phyloP scores from a whole-genome alignment of 2,113 vertebrate species.

The Lepisosteus oculatus region DNA sequence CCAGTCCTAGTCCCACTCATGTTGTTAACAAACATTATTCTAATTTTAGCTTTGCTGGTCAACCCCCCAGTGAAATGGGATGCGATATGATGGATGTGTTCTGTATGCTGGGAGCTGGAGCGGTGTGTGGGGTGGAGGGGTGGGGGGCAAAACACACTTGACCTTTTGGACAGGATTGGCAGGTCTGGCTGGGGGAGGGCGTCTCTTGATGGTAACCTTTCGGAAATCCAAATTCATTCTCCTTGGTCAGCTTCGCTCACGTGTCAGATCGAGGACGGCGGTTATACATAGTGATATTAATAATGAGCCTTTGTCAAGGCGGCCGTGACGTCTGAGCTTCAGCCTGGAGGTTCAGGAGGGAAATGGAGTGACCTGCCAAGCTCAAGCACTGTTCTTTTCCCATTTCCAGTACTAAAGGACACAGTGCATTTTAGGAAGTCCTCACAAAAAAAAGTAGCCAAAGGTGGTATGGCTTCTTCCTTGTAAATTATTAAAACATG shows the following conservation, averaged over 20 bases:
- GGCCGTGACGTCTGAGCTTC: background rate
- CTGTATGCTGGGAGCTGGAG: background rate
- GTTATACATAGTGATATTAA: background rate
- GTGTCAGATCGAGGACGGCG: background rate
- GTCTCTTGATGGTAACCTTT: constrained; percentile 63
- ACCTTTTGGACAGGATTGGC: constrained; percentile 69
- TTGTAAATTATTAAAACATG: too few relatives aligned
- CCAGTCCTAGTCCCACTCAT: too few relatives aligned
- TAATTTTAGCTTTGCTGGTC: too few relatives aligned
- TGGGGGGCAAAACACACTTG: constrained; percentile 49
- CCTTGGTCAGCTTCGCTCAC: constrained; percentile 33
- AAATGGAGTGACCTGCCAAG: background rate
- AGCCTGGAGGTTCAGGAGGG: background rate
- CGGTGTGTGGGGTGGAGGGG: constrained; percentile 3
- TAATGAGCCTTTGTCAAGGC: background rate
- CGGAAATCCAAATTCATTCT: constrained; percentile 31
- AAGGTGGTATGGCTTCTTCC: too few relatives aligned
- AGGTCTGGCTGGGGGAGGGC: constrained; percentile 39
- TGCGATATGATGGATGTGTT: too few relatives aligned
- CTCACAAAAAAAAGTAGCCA: too few relatives aligned
- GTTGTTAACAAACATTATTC: too few relatives aligned
- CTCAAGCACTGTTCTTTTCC: too few relatives aligned
- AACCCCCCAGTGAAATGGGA: too few relatives aligned
- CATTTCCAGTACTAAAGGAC: too few relatives aligned
- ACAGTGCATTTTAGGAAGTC: too few relatives aligned